phyloP scores from a whole-genome alignment of 2,797 vertebrate species.

The Sternotherus odoratus region DNA sequence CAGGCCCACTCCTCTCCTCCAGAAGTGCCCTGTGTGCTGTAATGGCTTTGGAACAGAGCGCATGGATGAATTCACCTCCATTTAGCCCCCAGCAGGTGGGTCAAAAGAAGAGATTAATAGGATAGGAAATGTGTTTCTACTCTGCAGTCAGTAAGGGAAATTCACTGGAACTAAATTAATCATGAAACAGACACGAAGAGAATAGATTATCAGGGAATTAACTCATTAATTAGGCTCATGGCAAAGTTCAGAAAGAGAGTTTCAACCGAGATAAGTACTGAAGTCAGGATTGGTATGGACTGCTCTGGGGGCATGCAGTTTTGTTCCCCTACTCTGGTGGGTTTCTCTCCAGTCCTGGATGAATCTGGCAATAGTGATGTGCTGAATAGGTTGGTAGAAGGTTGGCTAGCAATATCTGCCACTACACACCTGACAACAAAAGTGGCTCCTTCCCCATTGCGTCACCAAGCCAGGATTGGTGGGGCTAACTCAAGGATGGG shows the following conservation, averaged over 20 bases:
- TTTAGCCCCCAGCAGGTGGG: slow-evolving; percentile 33
- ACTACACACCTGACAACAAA: background rate
- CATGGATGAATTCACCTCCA: background rate
- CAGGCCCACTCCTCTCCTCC: background rate
- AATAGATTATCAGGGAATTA: slow-evolving; percentile 52
- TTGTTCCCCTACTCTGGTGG: background rate
- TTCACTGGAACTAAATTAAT: slow-evolving; percentile 72
- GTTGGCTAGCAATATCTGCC: background rate
- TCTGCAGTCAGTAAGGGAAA: slow-evolving; percentile 56
- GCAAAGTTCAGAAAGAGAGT: slow-evolving; percentile 18
- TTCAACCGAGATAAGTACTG: background rate
- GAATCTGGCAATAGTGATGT: background rate
- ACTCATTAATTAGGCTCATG: slow-evolving; percentile 59
- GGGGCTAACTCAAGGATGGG: background rate
- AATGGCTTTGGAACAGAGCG: slow-evolving; percentile 6
- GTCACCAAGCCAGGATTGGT: background rate
- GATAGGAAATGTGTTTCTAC: slow-evolving; percentile 46
- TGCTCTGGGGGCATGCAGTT: background rate
- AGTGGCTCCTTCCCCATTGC: slow-evolving; percentile 1
- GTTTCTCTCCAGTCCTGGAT: slow-evolving; percentile 39
- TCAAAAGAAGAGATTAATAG: slow-evolving; percentile 51
- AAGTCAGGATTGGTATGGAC: slow-evolving; percentile 20
- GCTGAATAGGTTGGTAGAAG: slow-evolving; percentile 33
- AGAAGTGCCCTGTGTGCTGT: background rate
- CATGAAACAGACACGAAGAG: slow-evolving; percentile 36